Base-by-base conservation (phyloP, 2,888 invertebrate species). In the Ichneumoninae sp. region DNA sequence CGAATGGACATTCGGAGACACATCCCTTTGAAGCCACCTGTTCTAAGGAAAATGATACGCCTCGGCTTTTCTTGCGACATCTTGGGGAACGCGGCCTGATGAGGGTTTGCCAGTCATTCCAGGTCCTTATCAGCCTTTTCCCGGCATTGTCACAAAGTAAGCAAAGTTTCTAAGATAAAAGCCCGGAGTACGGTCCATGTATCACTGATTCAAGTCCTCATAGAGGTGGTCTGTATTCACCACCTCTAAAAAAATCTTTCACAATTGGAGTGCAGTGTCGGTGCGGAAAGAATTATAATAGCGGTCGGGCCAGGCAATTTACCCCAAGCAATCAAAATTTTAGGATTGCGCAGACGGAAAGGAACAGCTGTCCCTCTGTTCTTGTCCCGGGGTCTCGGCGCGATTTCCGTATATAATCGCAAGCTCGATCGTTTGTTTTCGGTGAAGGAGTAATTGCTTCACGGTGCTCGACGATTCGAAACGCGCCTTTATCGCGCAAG, bases 351-450 rank as follows among this genome's bases (percentile, higher is more conserved):
- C 16, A 6, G 16, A 30, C 7, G 33, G n/a, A 62, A 16, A 62
- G 6, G 16, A 62, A 62, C 5, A 33, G 62, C 62, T 7, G 16
- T 33, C 30, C 7, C 33, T 16, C 30, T 16, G n/a, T 13, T 7
- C 16, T n/a, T 16, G 62, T 62, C n/a, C 1, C 16, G 44, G 62
- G n/a, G 7, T 30, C n/a, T 7, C 33, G 5, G 33, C 6, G 7
- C 40, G 30, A 10, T 57, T 5, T 62, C 6, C 16, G n/a, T 33
- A 62, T 33, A 62, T 47, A 62, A 62, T 62, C 62, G n/a, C 62
- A 33, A 30, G 6, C 62, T 16, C n/a, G 26, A 3, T 62, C 62
- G 33, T 33, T n/a, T 16, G 16, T 33, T 33, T 33, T 7, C 8
- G 62, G 62, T 30, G n/a, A 16, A 16, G 30, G 26, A 60, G 62